Base-by-base conservation (phyloP, 2,888 invertebrate genomes). In the Eurytoma adleriae region DNA sequence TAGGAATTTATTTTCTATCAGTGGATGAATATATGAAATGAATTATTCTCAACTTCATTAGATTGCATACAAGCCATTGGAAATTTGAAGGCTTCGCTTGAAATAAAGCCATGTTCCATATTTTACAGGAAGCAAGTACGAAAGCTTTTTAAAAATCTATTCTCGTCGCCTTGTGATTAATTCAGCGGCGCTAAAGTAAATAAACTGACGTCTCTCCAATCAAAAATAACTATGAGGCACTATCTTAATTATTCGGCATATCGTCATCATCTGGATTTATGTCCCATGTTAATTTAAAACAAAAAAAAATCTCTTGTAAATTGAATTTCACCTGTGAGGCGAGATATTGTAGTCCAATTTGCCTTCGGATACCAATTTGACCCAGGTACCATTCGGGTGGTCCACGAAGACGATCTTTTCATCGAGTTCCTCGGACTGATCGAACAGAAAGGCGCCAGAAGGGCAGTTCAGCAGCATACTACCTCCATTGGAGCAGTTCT, bases 401-500 rank as follows among this genome's bases (percentile, higher is more conserved):
- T 77, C 79, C 0, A 79, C 50, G 14, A 84, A 13, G 12, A 27
- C 12, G 52, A 80, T 84, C 16, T 73, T 82, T 48, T 85, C 84
- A 2, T 61, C 62, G 52, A 80, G 77, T n/a, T 85, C 84, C 1
- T 48, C 64, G 10, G 20, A 40, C 10, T 89, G 87, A 68, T 89
- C 85, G 5, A 88, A 24, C 12, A 85, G n/a, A 82, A 83, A 90
- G 79, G 84, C 85, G 12, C 86, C 87, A 3, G 71, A 3, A 2
- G 83, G 1, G 71, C 91, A 91, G 0, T 73, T 7, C 0, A 89
- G 56, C 0, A 67, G 74, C 13, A 85, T 75, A 7, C 12, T 18
- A 18, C 50, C 20, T 82, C 85, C 78, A 87, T 91, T 83, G 75
- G 84, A 82, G 70, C 88, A 89, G 18, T 86, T 85, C 4, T 10